Conservation (phyloP, 2,797 vertebrate genomes). For the Lacerta viridis region DNA sequence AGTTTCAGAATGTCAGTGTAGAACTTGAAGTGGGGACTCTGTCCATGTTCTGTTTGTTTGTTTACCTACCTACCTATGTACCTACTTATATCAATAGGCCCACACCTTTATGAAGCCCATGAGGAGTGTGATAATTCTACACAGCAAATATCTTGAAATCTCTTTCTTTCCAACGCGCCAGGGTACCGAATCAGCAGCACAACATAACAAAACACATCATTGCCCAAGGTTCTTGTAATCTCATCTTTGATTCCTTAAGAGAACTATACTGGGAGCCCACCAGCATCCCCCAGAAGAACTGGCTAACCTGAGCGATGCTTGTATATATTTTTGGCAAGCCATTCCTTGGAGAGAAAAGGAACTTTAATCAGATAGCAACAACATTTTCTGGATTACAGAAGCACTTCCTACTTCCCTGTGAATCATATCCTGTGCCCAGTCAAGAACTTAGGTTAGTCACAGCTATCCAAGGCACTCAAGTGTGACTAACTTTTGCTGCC, state of each 20-base stretch:
- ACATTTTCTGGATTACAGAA: background rate
- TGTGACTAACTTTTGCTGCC: background rate
- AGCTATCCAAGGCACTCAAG: background rate
- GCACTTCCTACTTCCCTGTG: background rate
- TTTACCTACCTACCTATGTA: background rate
- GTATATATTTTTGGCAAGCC: background rate
- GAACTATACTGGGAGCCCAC: background rate
- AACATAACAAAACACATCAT: background rate
- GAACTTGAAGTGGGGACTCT: background rate
- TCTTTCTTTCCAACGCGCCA: background rate
- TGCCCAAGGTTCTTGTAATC: background rate
- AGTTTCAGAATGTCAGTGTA: background rate
- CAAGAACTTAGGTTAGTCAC: background rate
- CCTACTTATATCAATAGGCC: too few species aligned
- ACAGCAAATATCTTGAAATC: background rate
- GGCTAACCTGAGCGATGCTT: constrained; percentile 9
- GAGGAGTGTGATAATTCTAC: background rate
- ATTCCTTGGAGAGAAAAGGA: too few species aligned
- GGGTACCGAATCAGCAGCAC: background rate
- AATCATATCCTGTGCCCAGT: background rate
- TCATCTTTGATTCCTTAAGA: background rate
- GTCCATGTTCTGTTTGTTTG: background rate
- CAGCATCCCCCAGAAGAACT: background rate
- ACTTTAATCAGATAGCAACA: background rate
- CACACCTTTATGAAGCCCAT: background rate